Evolutionary conservation across 2,888 invertebrate genomes (phyloP), one percentile per base, ranked within the genome.

Genomic region (Lasioglossum marginatum): DNA sequence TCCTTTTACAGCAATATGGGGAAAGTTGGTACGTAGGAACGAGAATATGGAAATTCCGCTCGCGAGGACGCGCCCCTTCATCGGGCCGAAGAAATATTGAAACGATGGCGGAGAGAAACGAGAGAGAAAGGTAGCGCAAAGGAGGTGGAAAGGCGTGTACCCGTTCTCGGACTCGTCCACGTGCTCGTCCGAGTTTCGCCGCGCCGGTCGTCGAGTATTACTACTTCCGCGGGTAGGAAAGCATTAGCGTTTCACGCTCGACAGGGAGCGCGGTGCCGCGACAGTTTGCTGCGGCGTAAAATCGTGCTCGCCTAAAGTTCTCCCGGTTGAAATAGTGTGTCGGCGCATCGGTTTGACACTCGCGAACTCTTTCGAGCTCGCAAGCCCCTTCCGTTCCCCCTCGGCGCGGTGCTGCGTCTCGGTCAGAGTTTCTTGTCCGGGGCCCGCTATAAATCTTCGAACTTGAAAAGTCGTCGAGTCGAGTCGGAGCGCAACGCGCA

Each of bases 161-260:
- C 27, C 23, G 23, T 68, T 34, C 34, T 66, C 66, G 34, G 66
- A 34, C 34, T 23, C n/a, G 23, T 68, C 37, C 23, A 37, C 68
- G 37, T 23, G 37, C 68, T 68, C 37, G 45, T 19, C 8, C 72
- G 92, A 93, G 90, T 92, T 92, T 92, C 90, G 89, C 83, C 89
- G 83, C 90, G 88, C 83, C 88, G 83, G 83, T 82, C 86, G 90
- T 88, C 88, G 89, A 92, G 91, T 88, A 88, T 81, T 88, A 89
- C 86, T 87, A 91, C 92, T 92, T 91, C 88, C 89, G 91, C 88
- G 90, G 92, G 89, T 92, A 93, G 92, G n/a, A 92, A 92, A 91
- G 92, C 93, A 94, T 93, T 93, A 93, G 89, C 90, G 92, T 92
- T 93, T 92, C 90, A 90, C 90, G 90, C 89, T 63, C 63, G 89